Evolutionary conservation across 2,888 invertebrate species (phyloP).

Genomic region (Macaria notata): DNA sequence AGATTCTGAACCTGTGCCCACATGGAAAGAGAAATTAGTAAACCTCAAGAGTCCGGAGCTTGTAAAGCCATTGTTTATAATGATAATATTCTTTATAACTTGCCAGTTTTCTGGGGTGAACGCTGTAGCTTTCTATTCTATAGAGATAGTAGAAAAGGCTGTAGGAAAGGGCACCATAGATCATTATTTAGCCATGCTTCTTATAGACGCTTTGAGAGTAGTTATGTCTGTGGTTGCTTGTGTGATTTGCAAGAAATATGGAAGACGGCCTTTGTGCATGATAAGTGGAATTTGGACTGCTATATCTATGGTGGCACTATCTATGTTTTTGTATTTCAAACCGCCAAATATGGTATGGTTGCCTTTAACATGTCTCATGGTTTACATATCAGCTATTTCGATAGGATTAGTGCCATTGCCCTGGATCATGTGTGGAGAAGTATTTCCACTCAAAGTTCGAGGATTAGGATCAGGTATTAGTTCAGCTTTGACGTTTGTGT

Average conservation of each 20-base stretch:
- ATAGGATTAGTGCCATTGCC: slow-evolving; percentile 86
- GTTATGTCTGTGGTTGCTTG: slow-evolving; percentile 84
- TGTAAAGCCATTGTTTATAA: slow-evolving; percentile 82
- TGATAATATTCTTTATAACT: slow-evolving; percentile 85
- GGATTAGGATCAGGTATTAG: slow-evolving; percentile 86
- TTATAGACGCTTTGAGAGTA: slow-evolving; percentile 84
- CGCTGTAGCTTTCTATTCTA: slow-evolving; percentile 87
- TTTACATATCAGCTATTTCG: slow-evolving; percentile 83
- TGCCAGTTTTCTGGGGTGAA: slow-evolving; percentile 88
- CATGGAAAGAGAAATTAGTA: slow-evolving; percentile 55
- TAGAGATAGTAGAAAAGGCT: slow-evolving; percentile 83
- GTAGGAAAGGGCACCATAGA: slow-evolving; percentile 80
- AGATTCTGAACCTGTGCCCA: slow-evolving; percentile 55
- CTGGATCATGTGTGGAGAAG: slow-evolving; percentile 89
- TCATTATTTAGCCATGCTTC: slow-evolving; percentile 85
- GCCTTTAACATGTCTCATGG: slow-evolving; percentile 76
- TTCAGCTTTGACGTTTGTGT: slow-evolving; percentile 84
- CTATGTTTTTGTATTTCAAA: slow-evolving; percentile 69
- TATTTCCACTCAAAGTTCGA: slow-evolving; percentile 84
- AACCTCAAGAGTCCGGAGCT: slow-evolving; percentile 75
- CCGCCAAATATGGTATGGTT: slow-evolving; percentile 72
- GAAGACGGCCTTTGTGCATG: slow-evolving; percentile 84
- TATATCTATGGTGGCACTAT: slow-evolving; percentile 81
- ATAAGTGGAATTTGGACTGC: slow-evolving; percentile 85
- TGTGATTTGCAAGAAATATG: slow-evolving; percentile 82